A percentile compares a stretch with the other conserved stretches of the same genome.
Evolutionary conservation across 2,113 vertebrate species (phyloP).

Genomic region (Ptilonorhynchus violaceus): DNA sequence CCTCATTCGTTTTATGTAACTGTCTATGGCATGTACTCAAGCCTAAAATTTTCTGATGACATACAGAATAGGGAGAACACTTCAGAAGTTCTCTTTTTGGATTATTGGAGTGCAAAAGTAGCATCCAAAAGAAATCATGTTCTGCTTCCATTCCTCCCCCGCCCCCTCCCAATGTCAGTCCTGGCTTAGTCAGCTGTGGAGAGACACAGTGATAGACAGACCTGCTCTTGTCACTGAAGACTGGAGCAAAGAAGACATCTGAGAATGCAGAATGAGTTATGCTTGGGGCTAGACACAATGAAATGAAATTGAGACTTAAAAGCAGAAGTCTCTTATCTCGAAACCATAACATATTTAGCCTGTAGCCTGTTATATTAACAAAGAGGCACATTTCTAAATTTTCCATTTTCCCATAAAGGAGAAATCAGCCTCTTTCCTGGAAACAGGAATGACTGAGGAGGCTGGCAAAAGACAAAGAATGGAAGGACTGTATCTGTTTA

Average conservation of each 20-base stretch:
- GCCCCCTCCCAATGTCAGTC: background rate
- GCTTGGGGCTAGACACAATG: background rate
- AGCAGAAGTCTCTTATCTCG: background rate
- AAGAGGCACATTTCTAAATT: background rate
- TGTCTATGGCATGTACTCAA: background rate
- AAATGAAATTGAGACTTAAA: conserved; percentile 1
- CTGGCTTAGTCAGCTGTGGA: background rate
- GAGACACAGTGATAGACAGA: background rate
- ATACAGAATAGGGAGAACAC: background rate
- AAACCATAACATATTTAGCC: background rate
- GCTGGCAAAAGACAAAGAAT: background rate
- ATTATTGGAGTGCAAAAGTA: background rate
- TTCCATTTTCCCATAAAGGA: background rate
- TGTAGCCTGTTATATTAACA: background rate
- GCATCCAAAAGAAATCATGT: background rate
- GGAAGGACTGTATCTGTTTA: background rate
- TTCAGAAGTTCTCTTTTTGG: background rate
- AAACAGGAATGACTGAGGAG: background rate
- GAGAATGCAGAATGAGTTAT: background rate
- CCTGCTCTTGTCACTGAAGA: background rate
- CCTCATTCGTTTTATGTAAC: background rate
- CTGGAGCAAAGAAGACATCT: background rate
- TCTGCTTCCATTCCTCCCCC: background rate
- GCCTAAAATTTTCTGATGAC: background rate
- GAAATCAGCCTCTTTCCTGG: background rate